Evolutionary conservation across 1,140 invertebrate species (phyloP).

Genomic region (Dinoponera quadriceps): DNA sequence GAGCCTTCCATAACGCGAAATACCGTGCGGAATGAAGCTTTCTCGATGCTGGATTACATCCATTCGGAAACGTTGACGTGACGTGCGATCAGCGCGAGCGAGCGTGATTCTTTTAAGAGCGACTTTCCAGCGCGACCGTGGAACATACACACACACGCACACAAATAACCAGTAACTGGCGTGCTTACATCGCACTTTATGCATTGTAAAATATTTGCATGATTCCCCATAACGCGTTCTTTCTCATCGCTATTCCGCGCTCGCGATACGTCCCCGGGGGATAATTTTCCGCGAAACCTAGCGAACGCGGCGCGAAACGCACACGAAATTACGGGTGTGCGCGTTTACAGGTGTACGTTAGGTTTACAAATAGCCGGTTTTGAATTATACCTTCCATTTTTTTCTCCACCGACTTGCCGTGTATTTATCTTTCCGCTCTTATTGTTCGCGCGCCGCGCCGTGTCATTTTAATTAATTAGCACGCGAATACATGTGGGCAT

Average conservation of each 20-base stretch:
- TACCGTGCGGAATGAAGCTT: neutral
- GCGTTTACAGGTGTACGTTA: constrained; percentile 35
- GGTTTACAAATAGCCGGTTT: constrained; percentile 33
- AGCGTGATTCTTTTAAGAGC: constrained; percentile 60
- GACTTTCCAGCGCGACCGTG: constrained; percentile 32
- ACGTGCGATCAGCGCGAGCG: constrained; percentile 9
- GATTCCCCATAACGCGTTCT: constrained; percentile 59
- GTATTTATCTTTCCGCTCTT: constrained; percentile 23
- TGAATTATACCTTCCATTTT: constrained; percentile 50
- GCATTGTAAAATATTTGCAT: constrained; percentile 69
- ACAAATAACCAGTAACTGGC: constrained; percentile 52
- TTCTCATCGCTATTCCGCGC: constrained; percentile 45
- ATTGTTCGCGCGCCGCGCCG: constrained; percentile 14
- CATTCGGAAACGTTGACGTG: neutral
- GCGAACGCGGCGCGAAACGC: constrained; percentile 59
- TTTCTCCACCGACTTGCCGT: constrained; percentile 10
- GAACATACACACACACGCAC: neutral
- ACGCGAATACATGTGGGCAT: neutral
- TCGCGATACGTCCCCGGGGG: constrained; percentile 55
- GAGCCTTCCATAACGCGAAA: neutral
- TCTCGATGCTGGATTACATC: neutral
- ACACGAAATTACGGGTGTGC: constrained; percentile 57
- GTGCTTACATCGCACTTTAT: constrained; percentile 64
- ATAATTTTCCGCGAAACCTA: constrained; percentile 64
- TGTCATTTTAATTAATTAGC: constrained; percentile 20